A percentile compares a stretch with the other conserved stretches of the same genome.
Conservation (phyloP, 1,140 invertebrate species). For the Diuraphis noxia region DNA sequence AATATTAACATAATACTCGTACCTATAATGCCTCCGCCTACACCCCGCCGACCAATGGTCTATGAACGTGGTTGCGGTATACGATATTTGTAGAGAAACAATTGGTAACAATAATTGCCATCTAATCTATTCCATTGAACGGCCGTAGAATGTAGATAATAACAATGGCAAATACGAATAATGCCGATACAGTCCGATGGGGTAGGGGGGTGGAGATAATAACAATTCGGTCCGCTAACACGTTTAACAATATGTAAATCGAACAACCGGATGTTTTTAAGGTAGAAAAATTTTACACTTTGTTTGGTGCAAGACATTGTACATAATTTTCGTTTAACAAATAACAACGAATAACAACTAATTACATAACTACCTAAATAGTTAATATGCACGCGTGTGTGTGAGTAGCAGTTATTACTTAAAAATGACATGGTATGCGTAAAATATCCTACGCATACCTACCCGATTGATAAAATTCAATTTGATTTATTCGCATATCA, state of each 20-base stretch:
- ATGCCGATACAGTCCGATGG: not conserved
- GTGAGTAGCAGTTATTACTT: not conserved
- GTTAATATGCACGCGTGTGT: not conserved
- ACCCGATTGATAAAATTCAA: not conserved
- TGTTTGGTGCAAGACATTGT: not conserved
- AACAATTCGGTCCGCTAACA: conserved; percentile 13
- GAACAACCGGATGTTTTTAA: not conserved
- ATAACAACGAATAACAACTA: not conserved
- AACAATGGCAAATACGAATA: not conserved
- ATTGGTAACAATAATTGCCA: not conserved
- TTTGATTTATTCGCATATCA: not conserved
- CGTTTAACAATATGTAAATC: conserved; percentile 35
- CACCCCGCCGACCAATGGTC: not conserved
- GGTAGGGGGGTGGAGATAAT: not conserved
- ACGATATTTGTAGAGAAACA: not conserved
- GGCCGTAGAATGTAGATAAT: not conserved
- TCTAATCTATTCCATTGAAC: conserved; percentile 6
- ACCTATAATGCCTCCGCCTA: not conserved
- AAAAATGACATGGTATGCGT: not conserved
- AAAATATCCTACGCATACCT: not conserved
- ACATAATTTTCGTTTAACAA: not conserved
- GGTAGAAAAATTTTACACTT: not conserved
- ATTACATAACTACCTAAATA: too few relatives aligned
- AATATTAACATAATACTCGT: not conserved
- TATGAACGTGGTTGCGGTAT: not conserved